phyloP scores from a whole-genome alignment of 2,888 invertebrate genomes.

The Drosophila neutralis region DNA sequence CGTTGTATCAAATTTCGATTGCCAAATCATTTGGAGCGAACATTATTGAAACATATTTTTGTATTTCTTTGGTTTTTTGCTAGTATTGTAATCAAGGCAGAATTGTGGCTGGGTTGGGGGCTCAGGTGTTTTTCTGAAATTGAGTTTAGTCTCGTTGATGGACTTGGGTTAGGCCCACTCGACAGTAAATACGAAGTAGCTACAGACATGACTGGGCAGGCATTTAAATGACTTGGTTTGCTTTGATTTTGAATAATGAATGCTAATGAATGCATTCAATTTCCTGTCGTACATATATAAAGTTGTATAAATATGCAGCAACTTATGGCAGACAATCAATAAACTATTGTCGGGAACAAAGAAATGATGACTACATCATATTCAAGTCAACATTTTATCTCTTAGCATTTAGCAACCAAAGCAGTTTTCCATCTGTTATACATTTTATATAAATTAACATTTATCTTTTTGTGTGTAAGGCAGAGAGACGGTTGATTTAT shows the following conservation, averaged over 20 bases:
- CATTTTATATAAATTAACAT: background rate
- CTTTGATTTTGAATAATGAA: constrained; percentile 19
- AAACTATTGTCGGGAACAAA: background rate
- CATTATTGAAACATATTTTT: constrained; percentile 65
- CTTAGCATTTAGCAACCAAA: background rate
- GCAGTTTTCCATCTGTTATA: background rate
- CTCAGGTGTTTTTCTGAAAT: constrained; percentile 41
- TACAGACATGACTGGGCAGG: constrained; percentile 18
- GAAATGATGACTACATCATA: background rate
- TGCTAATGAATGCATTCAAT: constrained; percentile 40
- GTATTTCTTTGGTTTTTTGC: constrained; percentile 27
- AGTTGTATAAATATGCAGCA: background rate
- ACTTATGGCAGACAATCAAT: constrained; percentile 9
- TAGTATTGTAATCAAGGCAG: constrained; percentile 59
- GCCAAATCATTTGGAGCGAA: constrained; percentile 62
- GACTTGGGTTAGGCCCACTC: constrained; percentile 51
- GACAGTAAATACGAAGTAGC: constrained; percentile 9
- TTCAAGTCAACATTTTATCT: background rate
- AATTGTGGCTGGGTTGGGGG: constrained; percentile 45
- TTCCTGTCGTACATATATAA: constrained; percentile 1
- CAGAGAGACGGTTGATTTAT: background rate
- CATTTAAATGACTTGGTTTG: constrained; percentile 32
- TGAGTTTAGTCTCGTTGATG: constrained; percentile 39
- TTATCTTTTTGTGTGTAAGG: background rate
- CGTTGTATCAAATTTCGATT: constrained; percentile 67